phyloP scores from a whole-genome alignment of 2,113 vertebrate genomes.

The Passerina amoena region DNA sequence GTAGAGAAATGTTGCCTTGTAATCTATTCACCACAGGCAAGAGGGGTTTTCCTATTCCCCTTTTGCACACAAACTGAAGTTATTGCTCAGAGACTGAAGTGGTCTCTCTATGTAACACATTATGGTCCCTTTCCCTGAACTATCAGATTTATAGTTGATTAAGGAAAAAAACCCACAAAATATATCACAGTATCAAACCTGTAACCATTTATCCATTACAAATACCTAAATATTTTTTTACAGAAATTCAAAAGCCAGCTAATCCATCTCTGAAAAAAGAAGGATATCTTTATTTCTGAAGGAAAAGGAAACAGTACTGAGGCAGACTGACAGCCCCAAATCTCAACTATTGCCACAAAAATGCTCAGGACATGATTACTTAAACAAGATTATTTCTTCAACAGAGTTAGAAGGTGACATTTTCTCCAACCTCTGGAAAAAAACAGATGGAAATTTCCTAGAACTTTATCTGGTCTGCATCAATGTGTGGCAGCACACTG shows the following conservation, averaged over 20 bases:
- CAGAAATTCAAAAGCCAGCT: background rate
- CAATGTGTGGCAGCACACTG: background rate
- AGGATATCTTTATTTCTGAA: background rate
- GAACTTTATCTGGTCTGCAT: background rate
- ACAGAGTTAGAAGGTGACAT: background rate
- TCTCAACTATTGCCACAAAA: background rate
- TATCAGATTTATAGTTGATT: background rate
- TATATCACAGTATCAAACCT: background rate
- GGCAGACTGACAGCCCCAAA: background rate
- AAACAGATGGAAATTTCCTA: background rate
- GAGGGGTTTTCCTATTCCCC: background rate
- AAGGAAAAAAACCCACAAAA: background rate
- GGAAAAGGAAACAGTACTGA: background rate
- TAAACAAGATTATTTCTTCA: background rate
- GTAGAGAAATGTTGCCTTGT: background rate
- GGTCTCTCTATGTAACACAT: background rate
- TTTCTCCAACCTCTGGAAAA: background rate
- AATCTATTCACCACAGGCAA: background rate
- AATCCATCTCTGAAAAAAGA: background rate
- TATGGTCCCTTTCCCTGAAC: background rate
- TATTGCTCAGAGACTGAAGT: background rate
- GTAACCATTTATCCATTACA: background rate
- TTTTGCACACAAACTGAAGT: background rate
- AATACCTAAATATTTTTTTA: background rate
- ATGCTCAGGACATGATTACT: background rate